These are phyloP conservation scores for Herminia tarsipennalis DNA, from an alignment of 2,888 invertebrate species.

Conservation along the genomic window DNA sequence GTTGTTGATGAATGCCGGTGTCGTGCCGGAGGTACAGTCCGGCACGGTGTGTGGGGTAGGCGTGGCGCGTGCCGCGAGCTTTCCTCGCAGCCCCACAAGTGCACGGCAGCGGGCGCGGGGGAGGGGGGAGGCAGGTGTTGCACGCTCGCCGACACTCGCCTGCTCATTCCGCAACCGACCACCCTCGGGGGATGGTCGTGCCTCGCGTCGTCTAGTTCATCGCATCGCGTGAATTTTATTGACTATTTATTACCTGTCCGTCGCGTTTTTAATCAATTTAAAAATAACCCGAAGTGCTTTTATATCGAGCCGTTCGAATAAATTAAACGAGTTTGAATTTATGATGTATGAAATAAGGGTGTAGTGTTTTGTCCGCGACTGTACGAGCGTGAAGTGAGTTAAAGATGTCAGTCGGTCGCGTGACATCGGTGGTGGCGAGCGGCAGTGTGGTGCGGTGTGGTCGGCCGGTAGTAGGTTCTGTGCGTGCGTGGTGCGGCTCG, in stretches of 20 bases:
- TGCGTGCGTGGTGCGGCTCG: conserved; percentile 27
- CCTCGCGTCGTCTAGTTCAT: conserved; percentile 15
- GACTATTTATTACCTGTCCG: background rate
- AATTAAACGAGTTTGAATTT: too few species aligned
- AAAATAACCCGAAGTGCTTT: background rate
- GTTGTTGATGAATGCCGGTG: conserved; percentile 12
- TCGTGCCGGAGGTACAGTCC: background rate
- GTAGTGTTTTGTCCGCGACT: conserved; percentile 21
- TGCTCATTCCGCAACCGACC: conserved; percentile 63
- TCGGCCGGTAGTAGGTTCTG: conserved; percentile 17
- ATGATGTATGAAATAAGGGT: conserved; percentile 1
- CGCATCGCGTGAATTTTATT: conserved; percentile 10
- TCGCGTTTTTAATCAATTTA: background rate
- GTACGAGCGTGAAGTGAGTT: conserved; percentile 31
- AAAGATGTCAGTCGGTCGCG: conserved; percentile 9
- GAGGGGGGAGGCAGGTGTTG: conserved; percentile 69
- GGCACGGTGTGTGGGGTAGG: conserved; percentile 50
- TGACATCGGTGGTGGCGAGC: conserved; percentile 21
- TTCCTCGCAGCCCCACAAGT: conserved; percentile 79
- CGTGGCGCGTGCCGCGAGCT: conserved; percentile 61
- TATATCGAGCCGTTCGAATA: background rate
- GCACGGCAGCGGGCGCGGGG: conserved; percentile 53
- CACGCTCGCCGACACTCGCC: conserved; percentile 50
- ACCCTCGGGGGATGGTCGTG: conserved; percentile 46
- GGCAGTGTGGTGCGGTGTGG: conserved; percentile 14